Conservation (phyloP, 2,888 invertebrate genomes). For the Linyphia triangularis region DNA sequence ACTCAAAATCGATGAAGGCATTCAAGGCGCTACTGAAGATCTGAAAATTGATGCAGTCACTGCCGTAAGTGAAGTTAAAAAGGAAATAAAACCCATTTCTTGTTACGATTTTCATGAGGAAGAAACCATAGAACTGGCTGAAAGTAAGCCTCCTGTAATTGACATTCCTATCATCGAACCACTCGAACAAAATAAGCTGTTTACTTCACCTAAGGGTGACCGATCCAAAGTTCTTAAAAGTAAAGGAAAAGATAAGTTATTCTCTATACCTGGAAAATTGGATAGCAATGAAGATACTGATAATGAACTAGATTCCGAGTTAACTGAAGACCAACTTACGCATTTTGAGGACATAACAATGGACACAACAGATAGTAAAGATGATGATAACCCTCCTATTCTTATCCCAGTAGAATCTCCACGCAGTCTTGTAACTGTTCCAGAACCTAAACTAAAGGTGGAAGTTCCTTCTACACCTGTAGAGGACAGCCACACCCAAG, state of each 20-base stretch:
- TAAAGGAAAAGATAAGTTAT: constrained; percentile 16
- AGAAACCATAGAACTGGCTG: constrained; percentile 31
- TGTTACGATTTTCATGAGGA: constrained; percentile 42
- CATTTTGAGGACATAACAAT: constrained; percentile 74
- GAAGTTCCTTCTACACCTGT: constrained; percentile 15
- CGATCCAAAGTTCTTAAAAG: constrained; percentile 3
- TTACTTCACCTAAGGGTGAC: constrained; percentile 49
- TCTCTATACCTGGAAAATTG: constrained; percentile 8
- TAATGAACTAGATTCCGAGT: constrained; percentile 53
- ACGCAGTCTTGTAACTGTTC: constrained; percentile 39
- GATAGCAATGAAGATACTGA: constrained; percentile 70
- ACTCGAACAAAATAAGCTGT: constrained; percentile 4
- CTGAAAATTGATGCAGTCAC: not conserved
- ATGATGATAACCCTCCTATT: constrained; percentile 72
- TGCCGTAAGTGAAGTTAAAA: not conserved
- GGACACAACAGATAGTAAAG: constrained; percentile 69
- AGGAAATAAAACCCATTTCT: not conserved
- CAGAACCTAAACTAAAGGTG: constrained; percentile 46
- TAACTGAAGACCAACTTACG: constrained; percentile 58
- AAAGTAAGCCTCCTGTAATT: constrained; percentile 70
- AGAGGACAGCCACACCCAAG: constrained; percentile 24
- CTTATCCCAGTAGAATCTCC: constrained; percentile 59
- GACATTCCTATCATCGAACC: constrained; percentile 53
- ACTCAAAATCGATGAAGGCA: constrained; percentile 40
- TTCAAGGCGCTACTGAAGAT: not conserved